These are phyloP conservation scores for Cryptocephalus primarius DNA, from an alignment of 2,888 invertebrate genomes.

Conservation along the genomic window DNA sequence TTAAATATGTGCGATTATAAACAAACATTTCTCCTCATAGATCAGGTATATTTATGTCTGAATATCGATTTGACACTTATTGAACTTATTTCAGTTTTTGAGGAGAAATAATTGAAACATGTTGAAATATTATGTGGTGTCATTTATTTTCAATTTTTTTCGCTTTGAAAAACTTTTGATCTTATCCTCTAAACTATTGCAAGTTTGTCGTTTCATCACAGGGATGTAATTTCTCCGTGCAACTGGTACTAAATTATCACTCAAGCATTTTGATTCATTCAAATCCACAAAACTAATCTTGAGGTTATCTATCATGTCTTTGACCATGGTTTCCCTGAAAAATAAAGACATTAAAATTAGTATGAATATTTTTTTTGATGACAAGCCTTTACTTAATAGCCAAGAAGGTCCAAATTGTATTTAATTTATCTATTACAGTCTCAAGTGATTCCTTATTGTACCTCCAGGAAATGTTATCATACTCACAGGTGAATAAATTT, in stretches of 20 bases:
- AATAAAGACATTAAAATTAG: background rate
- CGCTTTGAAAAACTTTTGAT: slow-evolving; percentile 67
- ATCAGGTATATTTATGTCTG: too few species aligned
- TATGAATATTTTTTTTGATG: background rate
- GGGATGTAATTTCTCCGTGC: slow-evolving; percentile 59
- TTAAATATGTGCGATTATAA: too few species aligned
- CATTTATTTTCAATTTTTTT: slow-evolving; percentile 25
- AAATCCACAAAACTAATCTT: slow-evolving; percentile 18
- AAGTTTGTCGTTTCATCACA: slow-evolving; percentile 61
- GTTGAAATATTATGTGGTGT: too few species aligned
- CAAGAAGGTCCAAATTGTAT: slow-evolving; percentile 62
- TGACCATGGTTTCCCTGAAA: slow-evolving; percentile 46
- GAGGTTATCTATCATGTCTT: slow-evolving; percentile 38
- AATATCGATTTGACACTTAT: too few species aligned
- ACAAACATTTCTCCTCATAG: too few species aligned
- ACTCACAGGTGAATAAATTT: slow-evolving; percentile 71
- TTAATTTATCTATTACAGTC: slow-evolving; percentile 53
- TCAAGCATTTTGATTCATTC: slow-evolving; percentile 33
- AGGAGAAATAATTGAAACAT: too few species aligned
- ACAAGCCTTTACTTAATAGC: slow-evolving; percentile 54
- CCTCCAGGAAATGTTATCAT: slow-evolving; percentile 49
- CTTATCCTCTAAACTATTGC: slow-evolving; percentile 71
- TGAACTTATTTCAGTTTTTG: too few species aligned
- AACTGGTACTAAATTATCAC: slow-evolving; percentile 53
- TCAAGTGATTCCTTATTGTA: slow-evolving; percentile 45